Conservation (phyloP, 1,140 invertebrate genomes). For the Seison nebaliae region DNA sequence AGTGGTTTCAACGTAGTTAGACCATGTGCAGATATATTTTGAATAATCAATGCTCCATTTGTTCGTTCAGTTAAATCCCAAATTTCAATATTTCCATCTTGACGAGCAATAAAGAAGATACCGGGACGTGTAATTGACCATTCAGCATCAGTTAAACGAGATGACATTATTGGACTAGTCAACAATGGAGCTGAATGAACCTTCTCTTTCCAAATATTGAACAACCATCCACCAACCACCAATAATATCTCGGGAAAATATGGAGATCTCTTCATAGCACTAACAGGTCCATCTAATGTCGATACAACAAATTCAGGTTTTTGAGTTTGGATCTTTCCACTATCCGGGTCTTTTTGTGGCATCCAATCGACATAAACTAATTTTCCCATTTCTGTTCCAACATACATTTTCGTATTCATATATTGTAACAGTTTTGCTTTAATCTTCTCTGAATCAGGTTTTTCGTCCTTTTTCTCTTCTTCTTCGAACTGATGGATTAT, state of each 20-base stretch:
- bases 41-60: constrained; percentile 26
- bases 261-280: constrained; percentile 24
- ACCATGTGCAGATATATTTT: constrained; percentile 22
- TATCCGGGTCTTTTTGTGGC: constrained; percentile 29
- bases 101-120: constrained; percentile 29
- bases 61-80: constrained; percentile 31
- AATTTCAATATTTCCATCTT: constrained; percentile 29
- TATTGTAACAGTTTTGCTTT: constrained; percentile 19
- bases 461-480: constrained; percentile 12
- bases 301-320: constrained; percentile 21
- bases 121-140: constrained; percentile 29
- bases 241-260: constrained; percentile 30
- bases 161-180: not conserved
- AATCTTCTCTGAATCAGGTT: constrained; percentile 15
- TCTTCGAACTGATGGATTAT: constrained; percentile 17
- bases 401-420: constrained; percentile 25
- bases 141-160: constrained; percentile 16
- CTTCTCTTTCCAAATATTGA: constrained; percentile 28
- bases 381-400: constrained; percentile 29
- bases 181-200: constrained; percentile 2
- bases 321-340: constrained; percentile 27
- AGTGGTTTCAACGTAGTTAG: constrained; percentile 22
- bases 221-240: constrained; percentile 28
- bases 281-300: constrained; percentile 27
- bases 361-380: constrained; percentile 29